Conservation (phyloP, 2,113 vertebrate genomes). For the Ailuropoda melanoleuca region DNA sequence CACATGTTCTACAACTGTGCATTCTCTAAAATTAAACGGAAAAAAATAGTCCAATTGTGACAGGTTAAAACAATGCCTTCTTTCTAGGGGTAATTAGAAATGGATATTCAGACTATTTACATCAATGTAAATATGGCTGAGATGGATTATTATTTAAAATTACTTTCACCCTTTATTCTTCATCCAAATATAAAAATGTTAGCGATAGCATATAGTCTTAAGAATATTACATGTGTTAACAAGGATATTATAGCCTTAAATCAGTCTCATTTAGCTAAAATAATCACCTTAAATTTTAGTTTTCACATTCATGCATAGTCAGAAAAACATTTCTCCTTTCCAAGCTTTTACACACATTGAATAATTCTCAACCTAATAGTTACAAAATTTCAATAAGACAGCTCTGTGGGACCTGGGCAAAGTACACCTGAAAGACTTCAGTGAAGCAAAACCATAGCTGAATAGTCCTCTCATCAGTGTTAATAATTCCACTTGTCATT, state of each 20-base stretch:
- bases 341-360: not conserved
- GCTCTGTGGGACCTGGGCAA: not conserved
- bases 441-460: not conserved
- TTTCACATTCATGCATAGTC: not conserved
- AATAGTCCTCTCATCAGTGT: not conserved
- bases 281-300: not conserved
- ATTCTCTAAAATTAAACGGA: not conserved
- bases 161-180: not conserved
- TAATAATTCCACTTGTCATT: not conserved
- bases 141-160: not conserved
- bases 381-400: not conserved
- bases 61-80: rapidly evolving
- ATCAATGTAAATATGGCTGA: rapidly evolving
- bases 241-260: not conserved
- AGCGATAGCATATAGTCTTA: not conserved
- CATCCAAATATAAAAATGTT: not conserved
- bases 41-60: not conserved
- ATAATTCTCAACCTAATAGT: not conserved
- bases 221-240: not conserved
- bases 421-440: not conserved
- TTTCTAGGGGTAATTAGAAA: not conserved
- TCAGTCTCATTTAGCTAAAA: not conserved
- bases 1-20: not conserved
- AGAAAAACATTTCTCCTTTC: not conserved
- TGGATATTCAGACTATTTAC: not conserved